phyloP scores from a whole-genome alignment of 2,797 vertebrate species.

The Hephaestus fuliginosus region DNA sequence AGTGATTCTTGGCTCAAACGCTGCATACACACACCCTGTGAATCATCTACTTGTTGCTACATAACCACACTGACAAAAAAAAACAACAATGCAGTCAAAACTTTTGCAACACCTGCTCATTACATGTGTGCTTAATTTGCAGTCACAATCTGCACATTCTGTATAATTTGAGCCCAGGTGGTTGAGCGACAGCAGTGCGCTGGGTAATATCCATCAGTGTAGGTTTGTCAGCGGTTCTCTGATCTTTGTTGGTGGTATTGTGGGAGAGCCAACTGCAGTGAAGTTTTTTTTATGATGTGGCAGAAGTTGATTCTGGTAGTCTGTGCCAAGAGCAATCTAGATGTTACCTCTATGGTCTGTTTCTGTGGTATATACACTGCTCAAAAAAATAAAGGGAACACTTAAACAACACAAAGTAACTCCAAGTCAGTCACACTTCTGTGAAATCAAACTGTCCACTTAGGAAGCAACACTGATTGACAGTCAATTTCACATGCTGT shows the following conservation, averaged over 20 bases:
- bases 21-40: neutral
- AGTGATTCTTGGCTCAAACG: constrained; percentile 18
- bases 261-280: constrained; percentile 67
- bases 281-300: constrained; percentile 79
- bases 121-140: constrained; percentile 60
- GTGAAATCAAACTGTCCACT: too few relatives aligned
- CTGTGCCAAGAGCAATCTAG: constrained; percentile 76
- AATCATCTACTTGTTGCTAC: constrained; percentile 29
- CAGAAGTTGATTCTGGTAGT: constrained; percentile 68
- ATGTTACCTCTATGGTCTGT: constrained; percentile 70
- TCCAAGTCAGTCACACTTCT: too few relatives aligned
- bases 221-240: constrained; percentile 64
- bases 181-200: constrained; percentile 60
- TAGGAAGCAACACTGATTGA: too few relatives aligned
- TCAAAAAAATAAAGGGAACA: too few relatives aligned
- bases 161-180: constrained; percentile 62
- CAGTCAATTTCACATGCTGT: too few relatives aligned
- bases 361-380: constrained; percentile 37
- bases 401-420: too few relatives aligned
- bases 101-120: constrained; percentile 56
- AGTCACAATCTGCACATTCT: constrained; percentile 42
- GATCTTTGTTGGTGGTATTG: constrained; percentile 72
- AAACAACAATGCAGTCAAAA: constrained; percentile 31
- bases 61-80: constrained; percentile 25
- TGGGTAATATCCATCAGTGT: constrained; percentile 68